Conservation (phyloP, 2,888 invertebrate species). For the Drosophila mulleri region DNA sequence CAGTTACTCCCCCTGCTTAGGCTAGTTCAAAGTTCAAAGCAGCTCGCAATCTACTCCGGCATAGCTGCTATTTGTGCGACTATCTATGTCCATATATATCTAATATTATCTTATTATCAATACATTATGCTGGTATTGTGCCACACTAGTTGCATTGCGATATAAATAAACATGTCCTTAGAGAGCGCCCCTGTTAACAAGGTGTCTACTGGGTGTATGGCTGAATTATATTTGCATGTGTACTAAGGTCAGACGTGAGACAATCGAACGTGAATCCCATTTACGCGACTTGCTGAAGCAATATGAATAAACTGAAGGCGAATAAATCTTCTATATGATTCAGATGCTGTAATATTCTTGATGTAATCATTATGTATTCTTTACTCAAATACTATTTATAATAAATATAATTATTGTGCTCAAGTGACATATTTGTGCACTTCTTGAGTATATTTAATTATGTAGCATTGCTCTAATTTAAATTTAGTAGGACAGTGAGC, state of each 20-base stretch:
- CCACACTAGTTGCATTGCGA: slow-evolving; percentile 23
- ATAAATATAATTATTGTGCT: too few species aligned
- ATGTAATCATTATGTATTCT: background rate
- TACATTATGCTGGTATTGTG: slow-evolving; percentile 19
- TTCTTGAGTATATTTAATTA: background rate
- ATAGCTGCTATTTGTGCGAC: background rate
- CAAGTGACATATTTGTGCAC: too few species aligned
- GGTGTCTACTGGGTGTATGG: background rate
- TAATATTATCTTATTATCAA: slow-evolving; percentile 49
- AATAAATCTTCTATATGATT: background rate
- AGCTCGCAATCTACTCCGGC: slow-evolving; percentile 5
- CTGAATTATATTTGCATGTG: slow-evolving; percentile 27
- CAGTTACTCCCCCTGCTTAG: background rate
- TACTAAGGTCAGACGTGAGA: slow-evolving; percentile 20
- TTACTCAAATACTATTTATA: background rate
- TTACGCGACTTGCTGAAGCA: background rate
- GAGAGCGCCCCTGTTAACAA: background rate
- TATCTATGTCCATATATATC: slow-evolving; percentile 1
- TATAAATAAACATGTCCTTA: slow-evolving; percentile 30
- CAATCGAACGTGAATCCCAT: background rate
- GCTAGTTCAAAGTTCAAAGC: slow-evolving; percentile 4
- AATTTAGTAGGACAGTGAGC: too few species aligned
- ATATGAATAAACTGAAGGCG: background rate
- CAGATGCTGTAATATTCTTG: background rate
- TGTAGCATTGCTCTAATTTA: too few species aligned